Conservation (phyloP, 64 coral and sea anemone species). For the Porites australiensis region DNA sequence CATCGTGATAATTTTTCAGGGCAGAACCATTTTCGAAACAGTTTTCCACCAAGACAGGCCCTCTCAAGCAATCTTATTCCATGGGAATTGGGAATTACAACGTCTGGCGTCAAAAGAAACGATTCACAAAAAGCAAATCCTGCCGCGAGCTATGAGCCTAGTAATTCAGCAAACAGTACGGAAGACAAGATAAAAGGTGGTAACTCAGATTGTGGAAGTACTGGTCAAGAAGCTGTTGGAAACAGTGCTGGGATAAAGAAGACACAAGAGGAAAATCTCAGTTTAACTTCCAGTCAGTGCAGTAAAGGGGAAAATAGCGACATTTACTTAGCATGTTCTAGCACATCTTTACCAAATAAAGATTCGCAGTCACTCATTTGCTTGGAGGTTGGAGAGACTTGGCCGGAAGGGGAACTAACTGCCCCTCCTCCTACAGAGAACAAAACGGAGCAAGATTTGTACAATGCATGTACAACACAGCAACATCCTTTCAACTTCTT, state of each 20-base stretch:
- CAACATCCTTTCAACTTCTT: slow-evolving; percentile 64
- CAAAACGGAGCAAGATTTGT: neutral
- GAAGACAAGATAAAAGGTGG: neutral
- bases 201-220: neutral
- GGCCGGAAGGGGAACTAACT: neutral
- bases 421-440: neutral
- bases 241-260: neutral
- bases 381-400: neutral
- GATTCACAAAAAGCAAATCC: neutral
- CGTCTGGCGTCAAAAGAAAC: neutral
- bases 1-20: slow-evolving; percentile 80
- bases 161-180: neutral
- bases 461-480: slow-evolving; percentile 45
- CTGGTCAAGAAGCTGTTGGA: neutral
- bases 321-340: neutral
- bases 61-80: slow-evolving; percentile 76
- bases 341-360: neutral
- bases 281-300: neutral
- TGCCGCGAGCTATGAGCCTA: neutral
- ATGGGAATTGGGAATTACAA: slow-evolving; percentile 34
- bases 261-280: neutral
- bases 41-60: neutral
- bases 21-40: slow-evolving; percentile 42
- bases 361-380: neutral
- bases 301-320: neutral